Percentiles rank a stretch among this genome's conserved stretches.
Evolutionary conservation across 2,113 vertebrate genomes (phyloP).

Genomic region (Platichthys flesus): DNA sequence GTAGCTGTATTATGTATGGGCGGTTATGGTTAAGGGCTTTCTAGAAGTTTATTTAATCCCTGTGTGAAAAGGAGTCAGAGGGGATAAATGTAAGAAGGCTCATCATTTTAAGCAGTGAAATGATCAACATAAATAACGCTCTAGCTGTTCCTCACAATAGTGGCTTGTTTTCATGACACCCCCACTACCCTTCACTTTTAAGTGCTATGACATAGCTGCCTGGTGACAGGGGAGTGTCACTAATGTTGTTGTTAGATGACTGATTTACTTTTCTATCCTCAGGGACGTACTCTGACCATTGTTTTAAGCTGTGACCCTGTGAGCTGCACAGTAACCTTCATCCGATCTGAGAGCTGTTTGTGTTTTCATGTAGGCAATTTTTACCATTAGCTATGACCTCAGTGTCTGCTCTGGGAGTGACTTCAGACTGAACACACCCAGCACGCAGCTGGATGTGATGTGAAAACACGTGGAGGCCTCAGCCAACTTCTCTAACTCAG

Average conservation of each 20-base stretch:
- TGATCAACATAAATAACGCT: conserved; percentile 46
- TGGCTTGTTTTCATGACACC: conserved; percentile 53
- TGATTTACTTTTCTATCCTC: neutral
- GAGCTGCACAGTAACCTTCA: neutral
- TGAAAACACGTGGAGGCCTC: conserved; percentile 5
- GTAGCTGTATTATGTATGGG: neutral
- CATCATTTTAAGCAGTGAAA: conserved; percentile 20
- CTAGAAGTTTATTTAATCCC: too few species aligned
- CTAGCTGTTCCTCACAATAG: conserved; percentile 66
- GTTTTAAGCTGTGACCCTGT: neutral
- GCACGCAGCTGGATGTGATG: conserved; percentile 48
- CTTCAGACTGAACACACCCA: conserved; percentile 65
- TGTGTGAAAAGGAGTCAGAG: neutral
- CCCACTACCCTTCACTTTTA: conserved; percentile 4
- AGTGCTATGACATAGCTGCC: conserved; percentile 19
- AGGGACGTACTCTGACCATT: neutral
- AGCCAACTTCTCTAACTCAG: conserved; percentile 13
- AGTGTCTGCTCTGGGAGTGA: conserved; percentile 50
- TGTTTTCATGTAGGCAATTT: neutral
- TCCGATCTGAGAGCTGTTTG: neutral
- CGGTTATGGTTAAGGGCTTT: too few species aligned
- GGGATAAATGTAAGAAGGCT: conserved; percentile 6
- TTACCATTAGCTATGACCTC: conserved; percentile 31
- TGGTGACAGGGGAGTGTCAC: neutral
- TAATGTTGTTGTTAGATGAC: neutral